A percentile compares a stretch with the other conserved stretches of the same genome.
Evolutionary conservation across 1,140 invertebrate species (phyloP).

Genomic region (Amyelois transitella): DNA sequence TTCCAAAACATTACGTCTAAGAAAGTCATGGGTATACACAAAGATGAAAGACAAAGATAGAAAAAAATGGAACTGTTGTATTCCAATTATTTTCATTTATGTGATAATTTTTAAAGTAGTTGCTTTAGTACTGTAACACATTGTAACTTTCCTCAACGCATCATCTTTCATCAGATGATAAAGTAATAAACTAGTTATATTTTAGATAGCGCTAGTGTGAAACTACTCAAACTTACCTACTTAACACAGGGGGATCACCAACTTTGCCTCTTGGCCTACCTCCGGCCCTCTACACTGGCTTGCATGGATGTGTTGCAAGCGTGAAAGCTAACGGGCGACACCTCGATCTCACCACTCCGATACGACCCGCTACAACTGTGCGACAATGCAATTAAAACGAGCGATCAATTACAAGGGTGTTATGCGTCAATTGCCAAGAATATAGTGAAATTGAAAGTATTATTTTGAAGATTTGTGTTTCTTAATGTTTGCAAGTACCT

Average conservation of each 20-base stretch:
- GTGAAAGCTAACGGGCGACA: slow-evolving; percentile 64
- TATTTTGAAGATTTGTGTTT: slow-evolving; percentile 39
- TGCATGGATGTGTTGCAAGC: slow-evolving; percentile 65
- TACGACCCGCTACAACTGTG: slow-evolving; percentile 50
- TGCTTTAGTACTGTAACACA: not conserved
- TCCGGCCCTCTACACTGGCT: slow-evolving; percentile 56
- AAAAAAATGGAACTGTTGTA: too few relatives aligned
- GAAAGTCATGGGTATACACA: too few relatives aligned
- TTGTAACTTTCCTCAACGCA: not conserved
- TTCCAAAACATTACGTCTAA: too few relatives aligned
- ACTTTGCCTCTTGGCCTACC: slow-evolving; percentile 66
- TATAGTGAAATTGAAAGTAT: slow-evolving; percentile 44
- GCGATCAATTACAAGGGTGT: not conserved
- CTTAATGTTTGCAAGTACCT: slow-evolving; percentile 36
- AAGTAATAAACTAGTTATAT: not conserved
- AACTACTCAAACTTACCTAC: not conserved
- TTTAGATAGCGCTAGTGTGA: slow-evolving; percentile 9
- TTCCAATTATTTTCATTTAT: too few relatives aligned
- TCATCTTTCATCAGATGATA: not conserved
- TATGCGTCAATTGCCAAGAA: slow-evolving; percentile 17
- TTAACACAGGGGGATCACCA: slow-evolving; percentile 61
- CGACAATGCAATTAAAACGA: slow-evolving; percentile 47
- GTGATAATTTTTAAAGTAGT: too few relatives aligned
- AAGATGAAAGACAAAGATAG: too few relatives aligned
- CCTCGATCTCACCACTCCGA: slow-evolving; percentile 58